A percentile compares a stretch with the other conserved stretches of the same genome.
Conservation (phyloP, 2,113 vertebrate species). For the Procavia capensis region DNA sequence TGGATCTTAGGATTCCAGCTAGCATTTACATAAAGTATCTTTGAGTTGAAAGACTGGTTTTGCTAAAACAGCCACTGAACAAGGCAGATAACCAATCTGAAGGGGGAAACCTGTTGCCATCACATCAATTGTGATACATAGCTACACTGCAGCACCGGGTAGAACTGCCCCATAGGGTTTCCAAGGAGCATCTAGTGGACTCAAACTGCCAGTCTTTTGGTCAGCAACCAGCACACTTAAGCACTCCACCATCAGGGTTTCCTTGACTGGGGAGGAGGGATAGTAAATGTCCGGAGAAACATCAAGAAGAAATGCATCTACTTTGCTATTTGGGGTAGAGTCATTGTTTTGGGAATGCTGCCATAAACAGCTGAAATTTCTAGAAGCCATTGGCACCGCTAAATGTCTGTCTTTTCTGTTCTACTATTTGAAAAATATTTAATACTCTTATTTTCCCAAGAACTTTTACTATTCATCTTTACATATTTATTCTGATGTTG, state of each 20-base stretch:
- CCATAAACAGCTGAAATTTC: not conserved
- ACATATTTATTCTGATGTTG: not conserved
- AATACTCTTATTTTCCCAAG: not conserved
- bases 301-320: not conserved
- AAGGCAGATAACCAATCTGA: not conserved
- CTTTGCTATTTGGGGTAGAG: not conserved
- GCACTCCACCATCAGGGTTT: no score
- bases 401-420: not conserved
- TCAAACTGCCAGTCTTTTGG: no score
- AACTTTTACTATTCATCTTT: not conserved
- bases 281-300: not conserved
- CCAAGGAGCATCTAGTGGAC: no score
- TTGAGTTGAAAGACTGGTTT: not conserved
- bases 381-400: not conserved
- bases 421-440: not conserved
- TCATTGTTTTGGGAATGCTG: not conserved
- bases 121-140: no score
- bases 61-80: not conserved
- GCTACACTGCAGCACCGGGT: no score
- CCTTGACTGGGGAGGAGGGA: no score
- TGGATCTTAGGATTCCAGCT: not conserved
- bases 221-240: no score
- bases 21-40: not conserved
- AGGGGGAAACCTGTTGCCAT: no score
- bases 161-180: no score